Base-by-base conservation (phyloP, 2,888 invertebrate genomes). In the Entomobrya proxima region DNA sequence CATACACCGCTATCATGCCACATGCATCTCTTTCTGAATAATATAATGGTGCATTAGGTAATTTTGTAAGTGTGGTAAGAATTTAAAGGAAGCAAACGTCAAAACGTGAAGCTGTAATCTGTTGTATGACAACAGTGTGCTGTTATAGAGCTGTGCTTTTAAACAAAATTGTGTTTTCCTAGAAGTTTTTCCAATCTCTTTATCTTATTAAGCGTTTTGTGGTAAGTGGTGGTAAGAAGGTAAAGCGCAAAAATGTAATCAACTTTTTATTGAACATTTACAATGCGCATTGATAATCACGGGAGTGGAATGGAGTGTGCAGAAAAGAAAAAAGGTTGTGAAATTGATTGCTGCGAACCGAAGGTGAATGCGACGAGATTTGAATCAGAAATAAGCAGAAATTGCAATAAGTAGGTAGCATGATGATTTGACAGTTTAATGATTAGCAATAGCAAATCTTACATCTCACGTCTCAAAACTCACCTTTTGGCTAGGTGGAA, bases 161-260 rank as follows among this genome's bases (percentile, higher is more conserved):
- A 18, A 61, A 80, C n/a, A n/a, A n/a, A n/a, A 76, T 72, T 37
- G 44, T 77, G 50, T 77, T 84, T 84, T 84, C 77, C 69, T 32
- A 84, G 83, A 84, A 84, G 76, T 55, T 84, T 82, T 84, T 77
- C 83, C 83, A 77, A 84, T 84, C 83, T 84, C 67, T 77, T 84
- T 84, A 84, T 77, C 77, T 61, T 77, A 84, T 84, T 84, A 84
- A 84, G 69, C 32, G 83, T 55, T 77, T 83, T 64, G 69, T 47
- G 44, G 69, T 69, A 47, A 32, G 27, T 64, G 64, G n/a, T 35
- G 64, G 35, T 37, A 35, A 72, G n/a, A n/a, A n/a, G n/a, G n/a
- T n/a, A n/a, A n/a, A n/a, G n/a, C 55, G 75, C 75, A 72, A n/a
- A n/a, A n/a, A 81, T 81, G 81, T 61, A 81, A 81, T 81, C 77